These are phyloP conservation scores for Acrobasis suavella DNA, from an alignment of 2,888 invertebrate genomes.

Conservation along the genomic window DNA sequence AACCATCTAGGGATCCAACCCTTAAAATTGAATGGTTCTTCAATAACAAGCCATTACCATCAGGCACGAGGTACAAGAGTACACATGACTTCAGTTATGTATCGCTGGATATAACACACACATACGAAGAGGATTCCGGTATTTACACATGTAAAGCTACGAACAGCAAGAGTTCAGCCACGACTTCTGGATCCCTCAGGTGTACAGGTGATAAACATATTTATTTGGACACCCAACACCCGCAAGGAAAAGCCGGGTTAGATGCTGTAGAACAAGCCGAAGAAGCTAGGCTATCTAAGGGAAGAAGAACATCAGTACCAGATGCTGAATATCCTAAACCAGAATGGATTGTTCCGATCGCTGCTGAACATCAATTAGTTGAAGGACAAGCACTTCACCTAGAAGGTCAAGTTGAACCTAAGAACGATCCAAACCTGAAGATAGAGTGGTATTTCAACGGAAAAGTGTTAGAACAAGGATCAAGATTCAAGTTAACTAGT, in stretches of 20 bases:
- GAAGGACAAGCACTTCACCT: constrained; percentile 94
- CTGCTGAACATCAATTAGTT: constrained; percentile 89
- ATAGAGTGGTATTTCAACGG: constrained; percentile 98
- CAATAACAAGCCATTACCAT: constrained; percentile 94
- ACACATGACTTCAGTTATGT: constrained; percentile 98
- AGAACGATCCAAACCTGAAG: constrained; percentile 94
- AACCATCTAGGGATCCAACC: constrained; percentile 95
- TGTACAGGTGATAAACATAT: constrained; percentile 91
- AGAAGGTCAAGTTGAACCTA: constrained; percentile 97
- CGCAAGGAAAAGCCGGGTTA: constrained; percentile 94
- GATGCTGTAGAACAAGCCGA: constrained; percentile 95
- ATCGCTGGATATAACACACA: constrained; percentile 92
- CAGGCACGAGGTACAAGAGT: constrained; percentile 94
- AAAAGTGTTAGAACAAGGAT: constrained; percentile 92
- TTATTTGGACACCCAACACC: constrained; percentile 95
- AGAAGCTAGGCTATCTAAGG: constrained; percentile 88
- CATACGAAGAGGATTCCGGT: constrained; percentile 96
- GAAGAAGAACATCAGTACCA: constrained; percentile 86
- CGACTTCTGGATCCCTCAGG: constrained; percentile 93
- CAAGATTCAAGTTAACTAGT: constrained; percentile 94
- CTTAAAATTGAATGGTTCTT: constrained; percentile 97
- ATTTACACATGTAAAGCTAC: constrained; percentile 95
- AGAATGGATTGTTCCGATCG: constrained; percentile 91
- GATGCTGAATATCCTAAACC: constrained; percentile 92
- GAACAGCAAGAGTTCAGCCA: constrained; percentile 93